Base-by-base conservation (phyloP, 2,113 vertebrate genomes). In the Macquaria australasica region DNA sequence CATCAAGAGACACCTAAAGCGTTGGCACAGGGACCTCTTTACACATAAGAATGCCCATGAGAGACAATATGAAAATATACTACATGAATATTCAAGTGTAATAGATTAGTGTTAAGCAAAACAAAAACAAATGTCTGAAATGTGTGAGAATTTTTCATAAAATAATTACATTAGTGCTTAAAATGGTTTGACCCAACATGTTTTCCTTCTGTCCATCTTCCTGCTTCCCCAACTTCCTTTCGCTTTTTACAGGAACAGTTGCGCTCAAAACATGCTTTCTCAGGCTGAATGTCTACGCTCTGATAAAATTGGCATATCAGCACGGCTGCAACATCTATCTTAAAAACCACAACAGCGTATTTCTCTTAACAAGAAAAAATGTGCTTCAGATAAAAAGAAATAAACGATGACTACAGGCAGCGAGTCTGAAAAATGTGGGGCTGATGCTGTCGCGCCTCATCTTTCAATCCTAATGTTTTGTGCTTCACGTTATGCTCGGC, bases 81-180 rank as follows among this genome's bases (percentile, higher is more conserved):
- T 16, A 68, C 31, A 83, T 84, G n/a, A 84, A 86, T 87, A 86
- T 89, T 92, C 74, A 87, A 88, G 88, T 90, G 69, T 51, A 82
- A 79, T 41, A 66, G 58, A 74, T 82, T 28, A 79, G 59, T 45
- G 2, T 68, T 55, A 53, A 78, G 53, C 60, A 45, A n/a, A 76
- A 86, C 28, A 76, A 34, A 62, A 56, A 31, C 28, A 5, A 28
- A 43, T 8, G 4, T 21, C 21, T 15, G 50, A 55, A 11, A 55
- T 41, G 1, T 41, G 1, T 67, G 21, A 43, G 2, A 15, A 31
- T 15, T 74, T 55, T 31, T 73, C 34, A 3, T 31, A 11, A 28
- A 11, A 71, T 39, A 60, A 43, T 59, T n/a, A 10, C 71, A 63
- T 31, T 8, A 37, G 14, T 11, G 37, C 0, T 31, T 28, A 16